Percentiles rank a stretch among this genome's conserved stretches.
Evolutionary conservation across 2,888 invertebrate genomes (phyloP).

Genomic region (Conus canariensis): DNA sequence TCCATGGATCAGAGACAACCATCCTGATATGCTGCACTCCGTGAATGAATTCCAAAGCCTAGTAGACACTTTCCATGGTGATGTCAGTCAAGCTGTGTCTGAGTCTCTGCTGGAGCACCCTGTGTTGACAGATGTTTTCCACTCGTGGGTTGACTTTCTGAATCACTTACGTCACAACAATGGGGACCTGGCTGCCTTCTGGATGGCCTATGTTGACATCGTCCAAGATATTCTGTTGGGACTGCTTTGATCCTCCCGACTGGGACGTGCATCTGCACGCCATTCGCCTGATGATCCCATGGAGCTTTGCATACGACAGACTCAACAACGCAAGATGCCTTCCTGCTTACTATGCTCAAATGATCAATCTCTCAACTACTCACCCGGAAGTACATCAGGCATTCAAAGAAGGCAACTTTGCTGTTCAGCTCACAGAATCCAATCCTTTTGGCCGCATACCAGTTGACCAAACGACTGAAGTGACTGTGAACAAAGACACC

Average conservation of each 20-base stretch:
- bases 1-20: conserved; percentile 20
- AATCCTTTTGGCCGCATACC: conserved; percentile 38
- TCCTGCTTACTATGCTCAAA: conserved; percentile 49
- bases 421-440: conserved; percentile 43
- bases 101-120: neutral
- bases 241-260: conserved; percentile 51
- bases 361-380: conserved; percentile 44
- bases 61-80: neutral
- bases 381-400: conserved; percentile 45
- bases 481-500: conserved; percentile 25
- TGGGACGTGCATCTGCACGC: conserved; percentile 53
- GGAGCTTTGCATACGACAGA: conserved; percentile 59
- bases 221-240: conserved; percentile 55
- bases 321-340: conserved; percentile 58
- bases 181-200: conserved; percentile 48
- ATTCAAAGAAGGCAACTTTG: conserved; percentile 48
- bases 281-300: conserved; percentile 54
- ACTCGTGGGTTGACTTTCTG: neutral
- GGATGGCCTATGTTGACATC: conserved; percentile 61
- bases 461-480: conserved; percentile 35
- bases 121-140: neutral
- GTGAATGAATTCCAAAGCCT: neutral
- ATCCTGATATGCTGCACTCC: neutral
- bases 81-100: neutral
- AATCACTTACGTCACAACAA: conserved; percentile 27